Evolutionary conservation across 2,888 invertebrate genomes (phyloP).

Genomic region (Diplolepis rosae): DNA sequence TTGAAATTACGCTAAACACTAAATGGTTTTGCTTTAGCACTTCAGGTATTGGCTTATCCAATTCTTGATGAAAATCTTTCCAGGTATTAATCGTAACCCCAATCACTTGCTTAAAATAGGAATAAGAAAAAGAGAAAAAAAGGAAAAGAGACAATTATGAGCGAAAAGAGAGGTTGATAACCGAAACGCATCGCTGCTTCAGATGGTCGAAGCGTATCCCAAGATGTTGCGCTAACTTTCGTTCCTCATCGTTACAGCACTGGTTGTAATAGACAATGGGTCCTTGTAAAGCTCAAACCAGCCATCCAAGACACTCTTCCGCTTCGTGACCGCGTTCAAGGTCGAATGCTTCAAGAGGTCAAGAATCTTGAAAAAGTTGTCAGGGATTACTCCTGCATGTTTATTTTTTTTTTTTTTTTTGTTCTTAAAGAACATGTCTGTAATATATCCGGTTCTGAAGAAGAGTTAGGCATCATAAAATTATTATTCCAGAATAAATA

Average conservation of each 20-base stretch:
- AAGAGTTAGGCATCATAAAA: too few species aligned
- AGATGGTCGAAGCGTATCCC: constrained; percentile 60
- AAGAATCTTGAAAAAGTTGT: constrained; percentile 13
- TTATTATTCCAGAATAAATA: too few species aligned
- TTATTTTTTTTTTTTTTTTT: background rate
- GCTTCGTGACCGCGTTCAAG: constrained; percentile 50
- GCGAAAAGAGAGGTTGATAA: constrained; percentile 66
- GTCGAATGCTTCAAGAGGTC: constrained; percentile 34
- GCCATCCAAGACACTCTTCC: constrained; percentile 32
- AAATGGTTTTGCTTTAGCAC: too few species aligned
- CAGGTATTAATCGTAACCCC: background rate
- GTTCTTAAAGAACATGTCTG: background rate
- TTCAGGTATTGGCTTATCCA: background rate
- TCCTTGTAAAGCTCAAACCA: constrained; percentile 31
- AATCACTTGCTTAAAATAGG: background rate
- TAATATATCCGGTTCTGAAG: background rate
- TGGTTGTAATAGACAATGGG: constrained; percentile 41
- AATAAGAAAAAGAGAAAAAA: background rate
- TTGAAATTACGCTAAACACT: too few species aligned
- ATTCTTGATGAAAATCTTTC: background rate
- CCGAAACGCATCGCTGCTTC: constrained; percentile 71
- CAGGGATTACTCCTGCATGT: background rate
- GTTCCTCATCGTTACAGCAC: constrained; percentile 46
- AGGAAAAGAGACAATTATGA: background rate
- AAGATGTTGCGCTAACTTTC: constrained; percentile 52